Conservation (phyloP, 2,113 vertebrate species). For the Mionectes macconnelli region DNA sequence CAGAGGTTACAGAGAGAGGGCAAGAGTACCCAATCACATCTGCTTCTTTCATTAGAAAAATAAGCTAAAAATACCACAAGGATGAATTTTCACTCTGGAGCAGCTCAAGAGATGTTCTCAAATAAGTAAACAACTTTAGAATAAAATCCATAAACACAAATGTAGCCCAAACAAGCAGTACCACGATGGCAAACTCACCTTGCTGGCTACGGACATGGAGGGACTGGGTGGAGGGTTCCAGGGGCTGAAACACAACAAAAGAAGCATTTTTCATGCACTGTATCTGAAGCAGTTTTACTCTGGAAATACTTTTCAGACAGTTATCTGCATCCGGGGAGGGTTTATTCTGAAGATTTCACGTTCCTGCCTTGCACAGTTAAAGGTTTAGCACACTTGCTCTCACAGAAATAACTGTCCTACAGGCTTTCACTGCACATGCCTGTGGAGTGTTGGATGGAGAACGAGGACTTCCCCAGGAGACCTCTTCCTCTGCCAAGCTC, state of each 20-base stretch:
- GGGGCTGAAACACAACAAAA: constrained; percentile 33
- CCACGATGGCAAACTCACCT: not conserved
- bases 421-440: not conserved
- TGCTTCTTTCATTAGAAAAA: constrained; percentile 27
- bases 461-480: not conserved
- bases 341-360: not conserved
- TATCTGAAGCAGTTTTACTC: not conserved
- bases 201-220: constrained; percentile 2
- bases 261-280: not conserved
- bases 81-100: constrained; percentile 31
- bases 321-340: not conserved
- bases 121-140: constrained; percentile 10
- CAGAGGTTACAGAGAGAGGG: constrained; percentile 38
- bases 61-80: constrained; percentile 58
- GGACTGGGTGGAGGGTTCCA: not conserved
- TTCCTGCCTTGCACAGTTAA: not conserved
- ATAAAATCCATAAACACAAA: not conserved
- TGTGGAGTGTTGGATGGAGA: not conserved
- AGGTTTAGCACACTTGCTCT: not conserved
- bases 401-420: not conserved
- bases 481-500: not conserved
- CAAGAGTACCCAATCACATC: constrained; percentile 30
- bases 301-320: not conserved
- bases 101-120: constrained; percentile 13
- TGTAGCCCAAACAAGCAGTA: not conserved